phyloP scores from a whole-genome alignment of 1,140 invertebrate species.

The Papilio glaucus region DNA sequence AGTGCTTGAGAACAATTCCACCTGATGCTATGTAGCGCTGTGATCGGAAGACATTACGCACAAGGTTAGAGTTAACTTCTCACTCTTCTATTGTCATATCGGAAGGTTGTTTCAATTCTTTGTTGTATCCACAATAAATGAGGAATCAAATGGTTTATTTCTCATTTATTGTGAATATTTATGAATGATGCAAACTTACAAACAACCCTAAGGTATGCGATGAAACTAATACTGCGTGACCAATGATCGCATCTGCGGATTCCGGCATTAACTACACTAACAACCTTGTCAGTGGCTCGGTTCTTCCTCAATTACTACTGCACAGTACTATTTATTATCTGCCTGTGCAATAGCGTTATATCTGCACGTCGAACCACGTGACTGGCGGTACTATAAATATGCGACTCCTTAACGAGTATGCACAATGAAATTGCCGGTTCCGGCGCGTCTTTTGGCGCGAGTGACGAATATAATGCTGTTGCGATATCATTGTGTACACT shows the following conservation, averaged over 20 bases:
- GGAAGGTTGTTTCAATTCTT: too few relatives aligned
- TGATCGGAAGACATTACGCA: too few relatives aligned
- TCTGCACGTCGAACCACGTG: neutral
- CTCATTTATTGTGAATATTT: too few relatives aligned
- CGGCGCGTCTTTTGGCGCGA: neutral
- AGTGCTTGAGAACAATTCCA: too few relatives aligned
- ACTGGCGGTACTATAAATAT: neutral
- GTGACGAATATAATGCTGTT: neutral
- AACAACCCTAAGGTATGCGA: neutral
- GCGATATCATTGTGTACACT: neutral
- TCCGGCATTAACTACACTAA: neutral
- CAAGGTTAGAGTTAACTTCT: too few relatives aligned
- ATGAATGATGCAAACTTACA: neutral
- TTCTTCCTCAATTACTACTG: conserved; percentile 11
- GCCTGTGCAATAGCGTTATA: neutral
- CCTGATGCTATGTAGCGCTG: too few relatives aligned
- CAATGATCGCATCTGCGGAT: neutral
- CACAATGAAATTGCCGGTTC: conserved; percentile 1
- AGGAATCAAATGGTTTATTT: too few relatives aligned
- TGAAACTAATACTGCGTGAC: neutral
- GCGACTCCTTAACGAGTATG: conserved; percentile 10
- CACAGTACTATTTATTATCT: neutral
- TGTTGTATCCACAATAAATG: too few relatives aligned
- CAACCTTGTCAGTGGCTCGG: neutral
- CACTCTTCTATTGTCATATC: too few relatives aligned